Evolutionary conservation across 1,140 invertebrate genomes (phyloP).

Genomic region (Papilio glaucus): DNA sequence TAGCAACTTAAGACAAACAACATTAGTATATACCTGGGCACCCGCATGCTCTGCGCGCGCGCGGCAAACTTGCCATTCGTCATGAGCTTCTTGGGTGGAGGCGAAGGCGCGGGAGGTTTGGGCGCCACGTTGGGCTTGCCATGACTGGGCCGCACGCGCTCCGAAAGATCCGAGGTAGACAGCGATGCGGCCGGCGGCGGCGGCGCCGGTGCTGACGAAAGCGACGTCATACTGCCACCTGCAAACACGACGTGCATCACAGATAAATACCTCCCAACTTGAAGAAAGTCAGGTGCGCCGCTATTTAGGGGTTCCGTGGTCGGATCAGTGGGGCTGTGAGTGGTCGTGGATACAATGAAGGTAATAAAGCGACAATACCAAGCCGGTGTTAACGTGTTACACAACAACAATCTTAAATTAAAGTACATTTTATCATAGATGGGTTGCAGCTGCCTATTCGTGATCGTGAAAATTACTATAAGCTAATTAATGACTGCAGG

Average conservation of each 20-base stretch:
- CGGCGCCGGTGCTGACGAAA: conserved; percentile 63
- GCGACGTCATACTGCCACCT: conserved; percentile 76
- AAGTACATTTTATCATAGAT: too few species aligned
- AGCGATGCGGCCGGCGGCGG: conserved; percentile 61
- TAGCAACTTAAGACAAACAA: background rate
- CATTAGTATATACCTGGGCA: conserved; percentile 68
- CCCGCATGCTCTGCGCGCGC: conserved; percentile 83
- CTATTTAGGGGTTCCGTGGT: too few species aligned
- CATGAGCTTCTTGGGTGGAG: conserved; percentile 77
- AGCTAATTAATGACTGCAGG: too few species aligned
- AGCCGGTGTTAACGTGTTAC: too few species aligned
- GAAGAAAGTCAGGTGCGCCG: too few species aligned
- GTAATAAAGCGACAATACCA: too few species aligned
- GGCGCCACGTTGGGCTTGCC: conserved; percentile 85
- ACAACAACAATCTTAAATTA: too few species aligned
- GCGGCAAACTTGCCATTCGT: conserved; percentile 81
- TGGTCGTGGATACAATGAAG: too few species aligned
- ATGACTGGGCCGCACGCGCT: conserved; percentile 71
- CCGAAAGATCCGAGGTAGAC: conserved; percentile 70
- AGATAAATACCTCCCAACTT: background rate
- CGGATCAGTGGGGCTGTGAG: too few species aligned
- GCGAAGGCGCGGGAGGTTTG: conserved; percentile 81
- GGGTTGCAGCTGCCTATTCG: too few species aligned
- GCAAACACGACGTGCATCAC: conserved; percentile 23
- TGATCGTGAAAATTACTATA: too few species aligned